These are phyloP conservation scores for Pimpla rufipes DNA, from an alignment of 2,888 invertebrate genomes.

Conservation along the genomic window DNA sequence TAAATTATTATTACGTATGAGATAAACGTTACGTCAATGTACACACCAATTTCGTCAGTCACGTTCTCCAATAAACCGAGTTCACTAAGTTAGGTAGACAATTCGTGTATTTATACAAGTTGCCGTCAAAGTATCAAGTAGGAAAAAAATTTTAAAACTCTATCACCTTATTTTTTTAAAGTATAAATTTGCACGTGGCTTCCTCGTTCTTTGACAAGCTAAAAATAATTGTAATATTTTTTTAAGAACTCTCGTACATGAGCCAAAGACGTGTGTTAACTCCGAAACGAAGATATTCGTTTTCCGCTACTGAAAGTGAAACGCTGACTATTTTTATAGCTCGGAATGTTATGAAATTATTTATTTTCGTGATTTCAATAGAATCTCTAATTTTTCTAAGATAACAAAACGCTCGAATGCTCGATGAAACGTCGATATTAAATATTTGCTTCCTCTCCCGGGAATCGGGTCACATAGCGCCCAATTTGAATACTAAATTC, in stretches of 20 bases:
- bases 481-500: slow-evolving; percentile 33
- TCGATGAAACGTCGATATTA: slow-evolving; percentile 6
- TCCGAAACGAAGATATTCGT: too few relatives aligned
- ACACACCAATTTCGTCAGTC: not conserved
- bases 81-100: not conserved
- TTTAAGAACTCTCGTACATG: too few relatives aligned
- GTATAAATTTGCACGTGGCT: not conserved
- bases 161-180: not conserved
- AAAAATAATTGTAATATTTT: too few relatives aligned
- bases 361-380: too few relatives aligned
- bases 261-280: too few relatives aligned
- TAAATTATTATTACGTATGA: not conserved
- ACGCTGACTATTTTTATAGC: not conserved
- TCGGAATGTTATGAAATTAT: not conserved
- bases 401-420: not conserved
- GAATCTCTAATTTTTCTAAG: not conserved
- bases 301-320: too few relatives aligned
- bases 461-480: not conserved
- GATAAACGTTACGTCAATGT: not conserved
- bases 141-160: not conserved
- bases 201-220: too few relatives aligned
- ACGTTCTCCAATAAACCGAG: not conserved
- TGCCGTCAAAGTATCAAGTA: not conserved
- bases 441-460: slow-evolving; percentile 41
- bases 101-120: slow-evolving; percentile 12